phyloP scores from a whole-genome alignment of 1,140 invertebrate genomes.

The Lerema accius region DNA sequence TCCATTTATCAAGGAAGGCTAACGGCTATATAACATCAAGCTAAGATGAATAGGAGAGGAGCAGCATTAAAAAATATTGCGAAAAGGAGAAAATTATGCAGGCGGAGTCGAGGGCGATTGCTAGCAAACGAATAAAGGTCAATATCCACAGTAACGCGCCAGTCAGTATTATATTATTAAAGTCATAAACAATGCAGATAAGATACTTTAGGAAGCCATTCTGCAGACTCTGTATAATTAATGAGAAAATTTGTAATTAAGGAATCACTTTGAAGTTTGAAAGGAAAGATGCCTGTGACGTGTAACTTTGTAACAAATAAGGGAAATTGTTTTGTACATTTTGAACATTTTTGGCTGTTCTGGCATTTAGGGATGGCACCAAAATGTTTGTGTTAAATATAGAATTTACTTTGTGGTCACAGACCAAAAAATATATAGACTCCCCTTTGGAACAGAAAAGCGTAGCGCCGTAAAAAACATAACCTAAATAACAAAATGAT shows the following conservation, averaged over 20 bases:
- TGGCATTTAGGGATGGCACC: neutral
- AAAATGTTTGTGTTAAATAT: neutral
- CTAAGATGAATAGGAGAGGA: too few species aligned
- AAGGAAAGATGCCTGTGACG: conserved; percentile 10
- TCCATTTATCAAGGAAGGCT: too few species aligned
- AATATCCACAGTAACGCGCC: neutral
- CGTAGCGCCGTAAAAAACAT: too few species aligned
- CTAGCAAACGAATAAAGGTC: too few species aligned
- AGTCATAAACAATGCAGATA: neutral
- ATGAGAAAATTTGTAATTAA: conserved; percentile 27
- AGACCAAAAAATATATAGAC: too few species aligned
- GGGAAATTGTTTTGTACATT: conserved; percentile 7
- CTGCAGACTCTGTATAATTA: conserved; percentile 23
- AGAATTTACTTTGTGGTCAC: too few species aligned
- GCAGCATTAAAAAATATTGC: too few species aligned
- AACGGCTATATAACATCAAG: too few species aligned
- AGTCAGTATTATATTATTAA: neutral
- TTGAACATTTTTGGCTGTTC: neutral
- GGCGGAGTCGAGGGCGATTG: too few species aligned
- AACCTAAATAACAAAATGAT: too few species aligned
- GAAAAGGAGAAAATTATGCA: too few species aligned
- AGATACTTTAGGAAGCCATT: neutral
- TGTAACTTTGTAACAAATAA: conserved; percentile 13
- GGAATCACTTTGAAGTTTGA: conserved; percentile 21
- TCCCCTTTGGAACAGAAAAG: too few species aligned